phyloP scores from a whole-genome alignment of 2,888 invertebrate species.

The Aporophyla lueneburgensis region DNA sequence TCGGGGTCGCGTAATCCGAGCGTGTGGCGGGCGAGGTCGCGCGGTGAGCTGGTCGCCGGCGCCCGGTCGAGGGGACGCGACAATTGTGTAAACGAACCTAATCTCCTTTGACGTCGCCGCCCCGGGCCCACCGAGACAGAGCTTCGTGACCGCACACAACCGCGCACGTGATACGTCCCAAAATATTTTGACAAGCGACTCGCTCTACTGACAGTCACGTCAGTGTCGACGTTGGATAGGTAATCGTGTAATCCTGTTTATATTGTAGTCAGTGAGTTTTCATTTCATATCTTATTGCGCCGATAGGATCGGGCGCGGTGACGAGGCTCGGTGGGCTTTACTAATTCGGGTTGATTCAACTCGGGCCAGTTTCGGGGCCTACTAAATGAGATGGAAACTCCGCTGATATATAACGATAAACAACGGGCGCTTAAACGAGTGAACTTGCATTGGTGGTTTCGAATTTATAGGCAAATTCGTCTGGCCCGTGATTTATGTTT shows the following conservation, averaged over 20 bases:
- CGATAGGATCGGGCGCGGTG: constrained; percentile 78
- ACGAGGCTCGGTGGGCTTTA: constrained; percentile 69
- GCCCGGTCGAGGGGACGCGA: constrained; percentile 67
- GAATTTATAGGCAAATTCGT: constrained; percentile 54
- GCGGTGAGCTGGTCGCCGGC: constrained; percentile 56
- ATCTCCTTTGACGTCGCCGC: constrained; percentile 86
- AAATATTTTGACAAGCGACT: constrained; percentile 70
- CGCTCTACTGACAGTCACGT: constrained; percentile 49
- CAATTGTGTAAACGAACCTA: constrained; percentile 85
- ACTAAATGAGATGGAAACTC: constrained; percentile 84
- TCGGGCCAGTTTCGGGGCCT: constrained; percentile 64
- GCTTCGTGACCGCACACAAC: constrained; percentile 75
- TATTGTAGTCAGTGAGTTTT: constrained; percentile 72
- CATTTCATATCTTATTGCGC: constrained; percentile 83
- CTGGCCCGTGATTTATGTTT: constrained; percentile 53
- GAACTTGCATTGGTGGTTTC: constrained; percentile 50
- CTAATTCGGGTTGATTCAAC: constrained; percentile 75
- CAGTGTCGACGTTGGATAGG: constrained; percentile 50
- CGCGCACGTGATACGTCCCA: constrained; percentile 62
- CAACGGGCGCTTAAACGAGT: constrained; percentile 68
- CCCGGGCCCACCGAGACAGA: constrained; percentile 69
- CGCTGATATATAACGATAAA: constrained; percentile 77
- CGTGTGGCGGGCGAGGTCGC: constrained; percentile 64
- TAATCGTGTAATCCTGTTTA: constrained; percentile 66
- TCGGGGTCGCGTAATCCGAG: constrained; percentile 74